phyloP scores from a whole-genome alignment of 2,113 vertebrate genomes.

The Illadopsis cleaveri region DNA sequence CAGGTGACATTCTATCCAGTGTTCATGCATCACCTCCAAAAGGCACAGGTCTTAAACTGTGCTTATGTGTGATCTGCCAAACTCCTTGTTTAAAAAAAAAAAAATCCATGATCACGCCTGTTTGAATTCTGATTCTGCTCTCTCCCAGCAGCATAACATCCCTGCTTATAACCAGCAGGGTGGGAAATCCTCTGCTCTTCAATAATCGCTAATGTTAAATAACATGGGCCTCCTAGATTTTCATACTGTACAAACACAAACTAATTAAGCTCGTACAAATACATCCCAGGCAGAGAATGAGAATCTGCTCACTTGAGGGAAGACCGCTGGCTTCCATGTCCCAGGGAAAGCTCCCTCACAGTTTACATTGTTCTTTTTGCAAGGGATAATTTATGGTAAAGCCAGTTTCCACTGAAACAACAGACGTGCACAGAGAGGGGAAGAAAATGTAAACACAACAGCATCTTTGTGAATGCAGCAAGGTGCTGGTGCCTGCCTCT shows the following conservation, averaged over 20 bases:
- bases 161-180: not conserved
- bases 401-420: not conserved
- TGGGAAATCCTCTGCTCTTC: slow-evolving; percentile 12
- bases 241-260: slow-evolving; percentile 48
- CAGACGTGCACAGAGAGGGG: not conserved
- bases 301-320: slow-evolving; percentile 14
- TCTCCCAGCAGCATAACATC: not conserved
- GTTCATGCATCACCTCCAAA: not conserved
- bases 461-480: slow-evolving; percentile 37
- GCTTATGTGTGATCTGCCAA: not conserved
- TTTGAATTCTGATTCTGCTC: not conserved
- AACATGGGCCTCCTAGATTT: slow-evolving; percentile 16
- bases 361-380: slow-evolving; percentile 22
- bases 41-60: not conserved
- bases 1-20: not conserved
- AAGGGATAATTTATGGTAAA: slow-evolving; percentile 17
- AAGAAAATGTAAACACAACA: slow-evolving; percentile 50
- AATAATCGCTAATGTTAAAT: slow-evolving; percentile 13
- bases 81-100: not conserved
- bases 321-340: not conserved
- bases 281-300: slow-evolving; percentile 33
- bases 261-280: slow-evolving; percentile 53
- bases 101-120: accelerated
- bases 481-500: not conserved
- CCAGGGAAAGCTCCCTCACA: not conserved